Percentiles rank a stretch among this genome's conserved stretches.
Evolutionary conservation across 2,797 vertebrate genomes (phyloP).

Genomic region (Micromesistius poutassou): DNA sequence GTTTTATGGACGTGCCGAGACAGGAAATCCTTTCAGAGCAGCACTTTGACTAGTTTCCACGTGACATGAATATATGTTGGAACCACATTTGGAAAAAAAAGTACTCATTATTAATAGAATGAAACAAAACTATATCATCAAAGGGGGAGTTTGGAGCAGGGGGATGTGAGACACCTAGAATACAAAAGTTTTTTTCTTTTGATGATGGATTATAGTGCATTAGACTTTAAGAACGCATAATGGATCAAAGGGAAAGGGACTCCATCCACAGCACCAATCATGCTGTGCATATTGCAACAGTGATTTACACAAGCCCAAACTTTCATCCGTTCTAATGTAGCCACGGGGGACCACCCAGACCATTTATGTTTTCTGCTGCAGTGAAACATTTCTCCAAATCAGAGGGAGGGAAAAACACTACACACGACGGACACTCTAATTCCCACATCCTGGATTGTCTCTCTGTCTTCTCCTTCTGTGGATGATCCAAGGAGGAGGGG

Average conservation of each 20-base stretch:
- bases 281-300: not conserved
- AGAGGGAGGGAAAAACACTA: not conserved
- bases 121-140: not conserved
- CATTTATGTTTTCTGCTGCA: not conserved
- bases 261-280: not conserved
- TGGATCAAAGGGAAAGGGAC: constrained; percentile 2
- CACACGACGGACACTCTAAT: not conserved
- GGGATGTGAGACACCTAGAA: not conserved
- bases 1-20: not conserved
- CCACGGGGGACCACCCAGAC: not conserved
- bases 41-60: not conserved
- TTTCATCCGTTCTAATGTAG: not conserved
- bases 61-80: not conserved
- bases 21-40: not conserved
- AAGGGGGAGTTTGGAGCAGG: not conserved
- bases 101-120: not conserved
- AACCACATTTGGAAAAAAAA: not conserved
- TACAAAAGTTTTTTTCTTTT: not conserved
- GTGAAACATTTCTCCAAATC: not conserved
- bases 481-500: constrained; percentile 31
- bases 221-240: not conserved
- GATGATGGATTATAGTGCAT: not conserved
- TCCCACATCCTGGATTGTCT: constrained; percentile 27
- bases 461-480: constrained; percentile 47
- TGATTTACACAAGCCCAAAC: not conserved